Base-by-base conservation (phyloP, 2,113 vertebrate species). In the Meriones unguiculatus region DNA sequence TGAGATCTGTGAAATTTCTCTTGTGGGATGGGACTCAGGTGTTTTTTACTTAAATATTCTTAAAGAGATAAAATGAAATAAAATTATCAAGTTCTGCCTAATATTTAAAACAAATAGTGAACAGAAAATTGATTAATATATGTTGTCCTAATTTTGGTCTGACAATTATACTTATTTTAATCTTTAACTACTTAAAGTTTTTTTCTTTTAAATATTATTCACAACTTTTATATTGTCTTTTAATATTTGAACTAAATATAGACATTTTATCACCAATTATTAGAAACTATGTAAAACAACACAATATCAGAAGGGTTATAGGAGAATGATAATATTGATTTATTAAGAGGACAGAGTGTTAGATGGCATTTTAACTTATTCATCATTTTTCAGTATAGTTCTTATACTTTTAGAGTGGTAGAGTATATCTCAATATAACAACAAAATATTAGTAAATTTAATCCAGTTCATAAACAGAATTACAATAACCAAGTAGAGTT, bases 101-200 rank as follows among this genome's bases (percentile, higher is more conserved):
- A 8, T 92, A 65, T 93, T 86, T 73, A 75, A 94, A 91, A n/a
- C n/a, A 94, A 92, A 54, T 67, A 76, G 46, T 72, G 72, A n/a
- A 62, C 22, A 20, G n/a, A 93, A 88, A 87, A 54, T 82, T 90
- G 32, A 52, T 12, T 90, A 67, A 75, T 20, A 64, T 72, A 70
- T 80, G 5, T 75, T 54, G 5, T 76, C n/a, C 54, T 64, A 0
- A 75, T 93, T 77, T 14, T 67, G 70, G 38, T 64, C 52, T 93
- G 93, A 70, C 17, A 77, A 77, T 38, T 89, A 92, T 90, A 35
- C 28, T 18, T 80, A 85, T 82, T 62, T 90, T 52, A 28, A 64
- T 15, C 52, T 93, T 87, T 72, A 76, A 54, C 24, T 80, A 73
- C 5, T 15, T 89, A 89, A 91, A 84, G 86, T 20, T 62, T 76